These are phyloP conservation scores for Papilio gigon DNA, from an alignment of 2,888 invertebrate species.

Conservation along the genomic window DNA sequence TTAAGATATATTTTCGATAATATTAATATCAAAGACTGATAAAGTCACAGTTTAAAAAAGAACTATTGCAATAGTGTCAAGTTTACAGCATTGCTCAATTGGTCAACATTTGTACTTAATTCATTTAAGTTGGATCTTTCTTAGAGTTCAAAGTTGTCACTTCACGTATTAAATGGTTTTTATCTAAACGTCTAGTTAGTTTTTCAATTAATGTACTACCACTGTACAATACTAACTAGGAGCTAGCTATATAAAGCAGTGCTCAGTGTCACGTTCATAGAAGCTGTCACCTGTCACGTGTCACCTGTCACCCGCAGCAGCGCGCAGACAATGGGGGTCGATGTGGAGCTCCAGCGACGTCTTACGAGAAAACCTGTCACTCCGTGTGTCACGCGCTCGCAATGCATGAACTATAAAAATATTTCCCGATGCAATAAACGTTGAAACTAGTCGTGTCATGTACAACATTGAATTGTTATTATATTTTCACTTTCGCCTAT, in stretches of 20 bases:
- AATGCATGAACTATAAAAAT: conserved; percentile 17
- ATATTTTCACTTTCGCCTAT: background rate
- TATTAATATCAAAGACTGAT: no score
- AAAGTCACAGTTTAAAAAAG: no score
- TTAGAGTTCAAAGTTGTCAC: no score
- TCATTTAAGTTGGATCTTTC: no score
- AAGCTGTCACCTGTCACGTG: conserved; percentile 19
- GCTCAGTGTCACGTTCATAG: conserved; percentile 22
- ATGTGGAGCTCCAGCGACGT: conserved; percentile 16
- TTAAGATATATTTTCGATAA: no score
- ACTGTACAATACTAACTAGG: conserved; percentile 1
- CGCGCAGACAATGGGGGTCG: conserved; percentile 10
- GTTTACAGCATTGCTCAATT: no score
- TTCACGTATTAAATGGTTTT: no score
- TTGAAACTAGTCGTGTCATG: background rate
- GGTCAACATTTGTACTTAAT: no score
- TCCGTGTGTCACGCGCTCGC: conserved; percentile 5
- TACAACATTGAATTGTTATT: background rate
- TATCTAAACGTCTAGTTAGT: no score
- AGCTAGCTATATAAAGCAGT: conserved; percentile 9
- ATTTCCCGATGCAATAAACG: conserved; percentile 15
- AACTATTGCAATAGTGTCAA: no score
- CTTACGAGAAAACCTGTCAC: conserved; percentile 21
- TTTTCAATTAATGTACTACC: background rate
- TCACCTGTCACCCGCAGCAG: conserved; percentile 6